phyloP scores from a whole-genome alignment of 2,113 vertebrate species.

The Zosterops lateralis region DNA sequence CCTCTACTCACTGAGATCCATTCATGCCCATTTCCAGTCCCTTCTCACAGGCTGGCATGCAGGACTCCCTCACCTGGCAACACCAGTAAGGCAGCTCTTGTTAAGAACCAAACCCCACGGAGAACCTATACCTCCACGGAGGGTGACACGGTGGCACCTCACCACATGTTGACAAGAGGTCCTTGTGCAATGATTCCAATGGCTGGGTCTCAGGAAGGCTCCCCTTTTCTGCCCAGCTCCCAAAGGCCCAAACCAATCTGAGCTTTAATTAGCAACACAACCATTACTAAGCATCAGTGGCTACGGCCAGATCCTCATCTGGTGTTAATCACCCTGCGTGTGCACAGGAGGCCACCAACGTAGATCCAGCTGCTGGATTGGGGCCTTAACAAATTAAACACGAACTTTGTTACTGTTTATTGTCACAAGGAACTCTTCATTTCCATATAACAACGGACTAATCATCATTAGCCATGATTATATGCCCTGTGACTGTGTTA shows the following conservation, averaged over 20 bases:
- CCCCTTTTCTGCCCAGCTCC: not conserved
- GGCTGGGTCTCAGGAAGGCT: not conserved
- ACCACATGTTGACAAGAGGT: fast-evolving
- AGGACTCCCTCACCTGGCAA: not conserved
- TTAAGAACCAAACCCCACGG: not conserved
- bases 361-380: not conserved
- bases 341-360: conserved; percentile 36
- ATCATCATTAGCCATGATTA: conserved; percentile 34
- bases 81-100: not conserved
- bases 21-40: not conserved
- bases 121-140: not conserved
- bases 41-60: not conserved
- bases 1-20: not conserved
- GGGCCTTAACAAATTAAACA: conserved; percentile 28
- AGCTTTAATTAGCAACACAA: conserved; percentile 48
- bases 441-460: conserved; percentile 34
- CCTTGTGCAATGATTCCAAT: not conserved
- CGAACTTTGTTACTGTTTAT: conserved; percentile 35
- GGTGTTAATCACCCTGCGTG: conserved; percentile 44
- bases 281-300: conserved; percentile 7
- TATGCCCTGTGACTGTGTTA: not conserved
- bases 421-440: conserved; percentile 46
- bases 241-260: not conserved
- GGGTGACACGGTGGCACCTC: not conserved
- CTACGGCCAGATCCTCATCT: conserved; percentile 53